A percentile compares a stretch with the other conserved stretches of the same genome.
These are phyloP conservation scores for Calyptomena viridis DNA, from an alignment of 2,113 vertebrate genomes.

Conservation along the genomic window DNA sequence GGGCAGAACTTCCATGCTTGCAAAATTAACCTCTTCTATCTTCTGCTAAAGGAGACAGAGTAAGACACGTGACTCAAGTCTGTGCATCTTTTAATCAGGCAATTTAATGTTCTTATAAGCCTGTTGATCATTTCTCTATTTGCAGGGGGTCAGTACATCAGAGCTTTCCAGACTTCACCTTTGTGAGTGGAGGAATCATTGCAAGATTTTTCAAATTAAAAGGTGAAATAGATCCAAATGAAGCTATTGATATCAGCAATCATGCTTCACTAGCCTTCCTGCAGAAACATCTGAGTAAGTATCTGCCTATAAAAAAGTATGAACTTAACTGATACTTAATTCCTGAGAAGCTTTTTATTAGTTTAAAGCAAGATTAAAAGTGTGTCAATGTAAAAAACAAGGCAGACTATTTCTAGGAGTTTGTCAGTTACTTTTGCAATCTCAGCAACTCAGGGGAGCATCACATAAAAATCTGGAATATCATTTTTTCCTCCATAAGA, in stretches of 20 bases:
- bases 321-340: background rate
- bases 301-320: background rate
- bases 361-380: background rate
- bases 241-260: constrained; percentile 87
- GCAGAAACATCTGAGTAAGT: constrained; percentile 90
- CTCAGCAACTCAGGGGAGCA: background rate
- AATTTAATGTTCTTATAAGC: background rate
- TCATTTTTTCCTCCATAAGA: background rate
- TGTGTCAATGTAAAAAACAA: background rate
- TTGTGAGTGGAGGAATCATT: constrained; percentile 81
- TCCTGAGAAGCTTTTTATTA: background rate
- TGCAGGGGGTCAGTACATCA: constrained; percentile 91
- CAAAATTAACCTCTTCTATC: background rate
- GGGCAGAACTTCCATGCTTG: background rate
- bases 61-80: background rate
- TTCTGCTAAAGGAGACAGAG: background rate
- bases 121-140: background rate
- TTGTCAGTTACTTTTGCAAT: background rate
- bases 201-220: constrained; percentile 84
- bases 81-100: background rate
- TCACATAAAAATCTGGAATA: background rate
- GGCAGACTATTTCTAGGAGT: background rate
- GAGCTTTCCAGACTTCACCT: constrained; percentile 95
- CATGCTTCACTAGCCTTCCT: constrained; percentile 93
- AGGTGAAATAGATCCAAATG: constrained; percentile 86